Conservation (phyloP, 1,140 invertebrate genomes). For the Thereuonema tuberculata region DNA sequence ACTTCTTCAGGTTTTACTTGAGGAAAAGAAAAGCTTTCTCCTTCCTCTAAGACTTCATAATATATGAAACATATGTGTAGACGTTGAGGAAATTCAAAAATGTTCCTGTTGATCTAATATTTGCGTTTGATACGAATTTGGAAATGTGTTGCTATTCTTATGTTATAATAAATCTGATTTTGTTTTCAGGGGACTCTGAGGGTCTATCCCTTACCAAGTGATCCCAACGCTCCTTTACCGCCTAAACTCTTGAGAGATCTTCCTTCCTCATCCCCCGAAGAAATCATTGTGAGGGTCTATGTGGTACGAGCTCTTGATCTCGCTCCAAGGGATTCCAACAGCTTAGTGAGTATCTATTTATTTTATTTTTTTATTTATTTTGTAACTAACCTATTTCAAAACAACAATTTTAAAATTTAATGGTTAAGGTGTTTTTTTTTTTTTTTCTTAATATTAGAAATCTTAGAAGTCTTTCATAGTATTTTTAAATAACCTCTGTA, state of each 20-base stretch:
- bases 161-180: too few relatives aligned
- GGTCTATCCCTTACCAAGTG: slow-evolving; percentile 33
- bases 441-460: neutral
- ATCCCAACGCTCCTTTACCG: slow-evolving; percentile 28
- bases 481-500: neutral
- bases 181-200: slow-evolving; percentile 32
- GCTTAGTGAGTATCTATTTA: slow-evolving; percentile 25
- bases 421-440: neutral
- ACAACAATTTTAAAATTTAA: neutral
- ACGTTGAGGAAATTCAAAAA: too few relatives aligned
- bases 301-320: slow-evolving; percentile 33
- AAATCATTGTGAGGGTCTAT: slow-evolving; percentile 36
- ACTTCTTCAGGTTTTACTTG: too few relatives aligned
- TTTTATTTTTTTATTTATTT: neutral
- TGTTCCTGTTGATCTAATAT: neutral
- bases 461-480: neutral
- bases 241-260: slow-evolving; percentile 26
- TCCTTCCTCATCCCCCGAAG: slow-evolving; percentile 29
- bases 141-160: too few relatives aligned
- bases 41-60: too few relatives aligned
- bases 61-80: too few relatives aligned
- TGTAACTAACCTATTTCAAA: neutral
- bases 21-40: too few relatives aligned
- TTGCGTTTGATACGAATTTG: too few relatives aligned
- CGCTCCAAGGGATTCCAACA: slow-evolving; percentile 37